Conservation (phyloP, 2,797 vertebrate genomes). For the Micrastur ruficollis region DNA sequence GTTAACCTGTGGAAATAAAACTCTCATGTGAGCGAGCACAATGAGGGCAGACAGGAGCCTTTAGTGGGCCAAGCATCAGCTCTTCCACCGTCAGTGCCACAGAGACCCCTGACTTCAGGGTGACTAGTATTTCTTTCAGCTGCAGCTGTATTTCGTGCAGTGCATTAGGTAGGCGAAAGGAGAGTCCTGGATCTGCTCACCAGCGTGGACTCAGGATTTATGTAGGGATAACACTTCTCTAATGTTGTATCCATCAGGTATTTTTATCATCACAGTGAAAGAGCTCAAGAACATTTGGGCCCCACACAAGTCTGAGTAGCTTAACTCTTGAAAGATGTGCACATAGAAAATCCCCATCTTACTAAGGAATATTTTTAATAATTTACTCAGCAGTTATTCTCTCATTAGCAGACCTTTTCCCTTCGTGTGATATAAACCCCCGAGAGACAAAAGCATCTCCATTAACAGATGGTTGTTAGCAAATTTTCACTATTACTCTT, state of each 20-base stretch:
- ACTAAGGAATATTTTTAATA: neutral
- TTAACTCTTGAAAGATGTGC: neutral
- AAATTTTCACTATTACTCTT: slow-evolving; percentile 33
- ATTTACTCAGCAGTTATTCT: neutral
- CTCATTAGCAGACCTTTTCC: neutral
- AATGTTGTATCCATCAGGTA: neutral
- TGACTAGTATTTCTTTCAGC: neutral
- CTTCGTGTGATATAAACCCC: neutral
- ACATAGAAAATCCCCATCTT: neutral
- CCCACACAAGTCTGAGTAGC: neutral
- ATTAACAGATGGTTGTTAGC: neutral
- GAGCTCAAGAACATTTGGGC: neutral
- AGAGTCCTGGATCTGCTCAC: rapidly evolving
- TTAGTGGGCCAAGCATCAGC: rapidly evolving
- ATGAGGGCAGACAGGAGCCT: neutral
- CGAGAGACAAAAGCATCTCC: neutral
- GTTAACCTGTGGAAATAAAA: neutral
- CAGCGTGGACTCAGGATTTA: neutral
- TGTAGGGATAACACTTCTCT: neutral
- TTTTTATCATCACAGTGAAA: neutral
- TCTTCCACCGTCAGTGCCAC: rapidly evolving
- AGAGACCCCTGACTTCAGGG: neutral
- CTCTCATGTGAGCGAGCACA: rapidly evolving
- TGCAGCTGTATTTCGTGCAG: rapidly evolving
- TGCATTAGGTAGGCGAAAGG: rapidly evolving